Evolutionary conservation across 1,140 invertebrate genomes (phyloP).

Genomic region (Eupeodes corollae): DNA sequence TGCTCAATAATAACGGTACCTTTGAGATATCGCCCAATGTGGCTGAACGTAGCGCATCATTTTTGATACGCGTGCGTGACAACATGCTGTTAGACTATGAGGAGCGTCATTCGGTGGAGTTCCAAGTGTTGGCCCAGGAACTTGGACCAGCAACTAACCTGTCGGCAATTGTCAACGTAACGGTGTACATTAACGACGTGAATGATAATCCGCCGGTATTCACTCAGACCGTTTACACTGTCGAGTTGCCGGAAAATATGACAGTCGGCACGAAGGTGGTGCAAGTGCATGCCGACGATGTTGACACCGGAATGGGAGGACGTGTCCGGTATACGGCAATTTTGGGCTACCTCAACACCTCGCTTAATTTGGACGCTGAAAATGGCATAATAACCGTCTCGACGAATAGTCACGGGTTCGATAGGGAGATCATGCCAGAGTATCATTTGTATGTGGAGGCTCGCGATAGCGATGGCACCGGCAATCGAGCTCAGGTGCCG

Average conservation of each 20-base stretch:
- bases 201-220: conserved; percentile 87
- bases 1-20: conserved; percentile 72
- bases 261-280: conserved; percentile 60
- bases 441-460: conserved; percentile 74
- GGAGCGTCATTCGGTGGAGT: conserved; percentile 54
- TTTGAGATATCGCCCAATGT: conserved; percentile 82
- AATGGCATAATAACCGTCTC: conserved; percentile 70
- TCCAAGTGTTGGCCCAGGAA: conserved; percentile 69
- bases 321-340: conserved; percentile 65
- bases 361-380: conserved; percentile 63
- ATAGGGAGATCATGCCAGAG: conserved; percentile 66
- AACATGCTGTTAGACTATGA: conserved; percentile 75
- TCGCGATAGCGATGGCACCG: conserved; percentile 69
- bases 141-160: conserved; percentile 60
- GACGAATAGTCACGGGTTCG: conserved; percentile 60
- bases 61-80: conserved; percentile 73
- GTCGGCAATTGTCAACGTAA: conserved; percentile 58
- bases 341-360: conserved; percentile 59
- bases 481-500: conserved; percentile 55
- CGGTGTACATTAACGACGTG: conserved; percentile 70
- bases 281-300: conserved; percentile 63
- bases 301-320: conserved; percentile 59
- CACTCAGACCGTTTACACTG: conserved; percentile 55
- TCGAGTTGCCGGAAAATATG: conserved; percentile 66
- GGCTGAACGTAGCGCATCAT: conserved; percentile 66